These are phyloP conservation scores for Fregata magnificens DNA, from an alignment of 2,113 vertebrate species.

Conservation along the genomic window DNA sequence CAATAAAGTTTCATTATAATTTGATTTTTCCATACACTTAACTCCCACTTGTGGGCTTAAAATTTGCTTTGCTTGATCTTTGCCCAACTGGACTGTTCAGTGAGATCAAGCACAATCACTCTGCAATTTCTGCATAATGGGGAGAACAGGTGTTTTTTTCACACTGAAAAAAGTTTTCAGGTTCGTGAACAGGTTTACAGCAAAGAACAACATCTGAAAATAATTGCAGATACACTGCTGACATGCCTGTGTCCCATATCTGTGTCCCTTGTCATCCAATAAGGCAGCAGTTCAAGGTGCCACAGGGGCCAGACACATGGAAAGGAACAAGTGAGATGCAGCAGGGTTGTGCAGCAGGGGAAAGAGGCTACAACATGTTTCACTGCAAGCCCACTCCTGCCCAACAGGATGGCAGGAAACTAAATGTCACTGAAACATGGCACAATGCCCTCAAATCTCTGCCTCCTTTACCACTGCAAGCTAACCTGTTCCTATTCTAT, in stretches of 20 bases:
- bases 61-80: background rate
- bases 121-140: background rate
- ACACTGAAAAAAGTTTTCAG: background rate
- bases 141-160: background rate
- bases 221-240: background rate
- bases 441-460: background rate
- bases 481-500: background rate
- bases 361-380: background rate
- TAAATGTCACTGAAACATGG: background rate
- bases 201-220: background rate
- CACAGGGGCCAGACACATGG: background rate
- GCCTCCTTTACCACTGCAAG: background rate
- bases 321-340: background rate
- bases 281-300: background rate
- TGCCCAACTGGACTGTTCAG: background rate
- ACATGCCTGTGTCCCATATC: background rate
- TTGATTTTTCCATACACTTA: background rate
- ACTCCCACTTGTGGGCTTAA: background rate
- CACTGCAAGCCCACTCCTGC: background rate
- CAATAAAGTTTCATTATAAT: slow-evolving; percentile 57
- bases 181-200: background rate
- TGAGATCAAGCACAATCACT: background rate
- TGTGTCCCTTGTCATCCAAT: background rate
- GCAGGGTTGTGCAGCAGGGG: background rate
- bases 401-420: background rate